phyloP scores from a whole-genome alignment of 2,888 invertebrate genomes.

The Leptinotarsa haldemani region DNA sequence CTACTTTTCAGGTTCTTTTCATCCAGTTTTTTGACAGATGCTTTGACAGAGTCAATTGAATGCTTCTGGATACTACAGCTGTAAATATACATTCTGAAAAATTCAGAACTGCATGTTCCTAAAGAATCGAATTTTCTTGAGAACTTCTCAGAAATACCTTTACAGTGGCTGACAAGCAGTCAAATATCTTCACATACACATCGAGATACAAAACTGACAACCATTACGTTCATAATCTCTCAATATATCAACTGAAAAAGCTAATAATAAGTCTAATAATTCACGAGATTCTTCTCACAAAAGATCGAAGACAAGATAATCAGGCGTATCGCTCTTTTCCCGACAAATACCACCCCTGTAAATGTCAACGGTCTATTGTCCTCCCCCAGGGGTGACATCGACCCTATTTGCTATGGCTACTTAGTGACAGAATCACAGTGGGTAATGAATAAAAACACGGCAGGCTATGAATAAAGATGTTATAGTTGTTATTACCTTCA shows the following conservation, averaged over 20 bases:
- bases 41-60: too few species aligned
- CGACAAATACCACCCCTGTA: slow-evolving; percentile 49
- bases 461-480: slow-evolving; percentile 55
- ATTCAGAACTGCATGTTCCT: too few species aligned
- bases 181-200: neutral
- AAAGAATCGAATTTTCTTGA: too few species aligned
- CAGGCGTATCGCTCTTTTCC: slow-evolving; percentile 43
- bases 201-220: slow-evolving; percentile 33
- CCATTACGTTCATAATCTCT: slow-evolving; percentile 35
- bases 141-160: neutral
- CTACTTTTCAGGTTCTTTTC: too few species aligned
- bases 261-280: slow-evolving; percentile 40
- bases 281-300: slow-evolving; percentile 38
- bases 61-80: too few species aligned
- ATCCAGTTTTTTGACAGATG: too few species aligned
- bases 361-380: slow-evolving; percentile 51
- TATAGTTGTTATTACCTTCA: slow-evolving; percentile 46
- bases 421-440: slow-evolving; percentile 55
- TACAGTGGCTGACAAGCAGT: neutral
- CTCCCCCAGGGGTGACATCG: slow-evolving; percentile 47
- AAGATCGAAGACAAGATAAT: slow-evolving; percentile 44
- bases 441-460: slow-evolving; percentile 49
- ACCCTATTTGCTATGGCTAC: slow-evolving; percentile 59
- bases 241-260: slow-evolving; percentile 34
- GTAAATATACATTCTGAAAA: too few species aligned